phyloP scores from a whole-genome alignment of 2,113 vertebrate species.

The Prunella himalayana region DNA sequence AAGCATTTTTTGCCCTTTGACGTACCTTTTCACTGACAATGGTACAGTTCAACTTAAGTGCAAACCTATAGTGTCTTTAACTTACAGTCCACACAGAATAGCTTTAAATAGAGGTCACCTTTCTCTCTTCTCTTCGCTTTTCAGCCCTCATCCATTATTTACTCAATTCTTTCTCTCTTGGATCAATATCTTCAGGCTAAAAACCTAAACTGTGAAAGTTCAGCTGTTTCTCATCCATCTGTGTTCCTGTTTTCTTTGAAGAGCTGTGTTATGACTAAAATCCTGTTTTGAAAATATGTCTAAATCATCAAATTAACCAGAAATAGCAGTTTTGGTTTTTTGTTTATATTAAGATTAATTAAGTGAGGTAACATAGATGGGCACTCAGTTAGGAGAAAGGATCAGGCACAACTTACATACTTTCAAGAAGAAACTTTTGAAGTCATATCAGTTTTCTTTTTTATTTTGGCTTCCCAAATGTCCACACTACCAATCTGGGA shows the following conservation, averaged over 20 bases:
- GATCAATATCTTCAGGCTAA: constrained; percentile 8
- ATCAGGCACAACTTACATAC: rapidly evolving
- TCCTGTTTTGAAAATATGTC: background rate
- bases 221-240: background rate
- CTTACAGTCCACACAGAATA: background rate
- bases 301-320: background rate
- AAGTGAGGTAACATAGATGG: background rate
- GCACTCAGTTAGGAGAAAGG: background rate
- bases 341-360: background rate
- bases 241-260: background rate
- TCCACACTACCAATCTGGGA: background rate
- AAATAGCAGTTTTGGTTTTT: background rate
- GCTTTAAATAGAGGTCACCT: background rate
- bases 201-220: background rate
- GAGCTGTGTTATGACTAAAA: background rate
- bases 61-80: background rate
- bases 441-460: background rate
- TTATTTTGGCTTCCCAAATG: background rate
- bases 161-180: background rate
- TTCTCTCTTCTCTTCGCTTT: background rate
- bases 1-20: background rate
- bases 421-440: background rate
- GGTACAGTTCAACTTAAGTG: background rate
- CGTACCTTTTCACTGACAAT: background rate
- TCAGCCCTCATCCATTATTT: constrained; percentile 1